phyloP scores from a whole-genome alignment of 2,888 invertebrate genomes.

The Fragum whitleyi region DNA sequence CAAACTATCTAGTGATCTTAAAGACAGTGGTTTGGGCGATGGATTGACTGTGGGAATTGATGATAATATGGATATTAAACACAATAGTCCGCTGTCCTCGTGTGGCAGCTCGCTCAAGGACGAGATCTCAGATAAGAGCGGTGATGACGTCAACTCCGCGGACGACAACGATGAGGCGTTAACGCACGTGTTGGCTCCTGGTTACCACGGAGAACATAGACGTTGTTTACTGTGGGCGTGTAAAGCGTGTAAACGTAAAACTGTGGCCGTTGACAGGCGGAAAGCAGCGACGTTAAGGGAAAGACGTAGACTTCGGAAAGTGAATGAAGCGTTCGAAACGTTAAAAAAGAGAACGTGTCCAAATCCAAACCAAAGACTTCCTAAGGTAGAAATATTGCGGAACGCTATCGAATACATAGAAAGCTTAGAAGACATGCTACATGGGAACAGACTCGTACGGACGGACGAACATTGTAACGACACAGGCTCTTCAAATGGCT shows the following conservation, averaged over 20 bases:
- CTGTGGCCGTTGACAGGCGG: conserved; percentile 96
- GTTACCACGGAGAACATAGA: conserved; percentile 86
- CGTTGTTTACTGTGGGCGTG: conserved; percentile 98
- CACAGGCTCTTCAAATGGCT: conserved; percentile 79
- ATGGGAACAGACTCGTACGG: conserved; percentile 77
- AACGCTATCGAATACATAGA: conserved; percentile 99
- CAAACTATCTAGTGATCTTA: conserved; percentile 35
- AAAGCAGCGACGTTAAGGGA: conserved; percentile 99
- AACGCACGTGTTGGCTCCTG: conserved; percentile 85
- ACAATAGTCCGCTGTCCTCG: conserved; percentile 63
- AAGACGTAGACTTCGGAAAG: conserved; percentile 96
- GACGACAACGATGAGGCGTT: conserved; percentile 77
- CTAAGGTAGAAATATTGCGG: conserved; percentile 98
- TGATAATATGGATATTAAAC: conserved; percentile 65
- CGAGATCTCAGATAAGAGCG: conserved; percentile 66
- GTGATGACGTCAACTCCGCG: conserved; percentile 69
- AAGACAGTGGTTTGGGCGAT: conserved; percentile 43
- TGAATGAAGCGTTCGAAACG: conserved; percentile 99
- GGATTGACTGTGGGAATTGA: conserved; percentile 33
- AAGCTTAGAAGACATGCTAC: conserved; percentile 86
- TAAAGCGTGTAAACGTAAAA: conserved; percentile 97
- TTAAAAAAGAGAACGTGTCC: conserved; percentile 96
- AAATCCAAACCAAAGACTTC: conserved; percentile 97
- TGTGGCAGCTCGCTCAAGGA: conserved; percentile 69
- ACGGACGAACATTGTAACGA: conserved; percentile 76